Evolutionary conservation across 2,113 vertebrate genomes (phyloP).

Genomic region (Antigone vipio): DNA sequence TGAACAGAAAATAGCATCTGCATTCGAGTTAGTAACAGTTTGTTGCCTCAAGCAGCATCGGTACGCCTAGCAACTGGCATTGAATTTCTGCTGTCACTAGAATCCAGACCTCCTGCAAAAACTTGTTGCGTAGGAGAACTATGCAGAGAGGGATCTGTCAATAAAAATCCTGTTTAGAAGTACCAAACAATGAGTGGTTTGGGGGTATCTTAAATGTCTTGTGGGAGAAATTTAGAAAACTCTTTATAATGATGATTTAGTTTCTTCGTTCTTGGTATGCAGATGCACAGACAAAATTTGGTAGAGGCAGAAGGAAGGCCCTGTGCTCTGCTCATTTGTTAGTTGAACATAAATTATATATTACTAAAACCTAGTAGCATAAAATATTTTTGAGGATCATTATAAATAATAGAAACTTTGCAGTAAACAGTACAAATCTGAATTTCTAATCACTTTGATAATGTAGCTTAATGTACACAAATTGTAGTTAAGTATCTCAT

Average conservation of each 20-base stretch:
- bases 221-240: background rate
- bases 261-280: background rate
- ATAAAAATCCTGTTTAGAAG: background rate
- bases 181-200: background rate
- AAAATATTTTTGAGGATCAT: background rate
- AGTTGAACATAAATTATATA: background rate
- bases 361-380: background rate
- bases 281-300: background rate
- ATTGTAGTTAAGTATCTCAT: background rate
- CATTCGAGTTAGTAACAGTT: fast-evolving
- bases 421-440: background rate
- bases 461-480: background rate
- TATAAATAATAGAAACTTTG: background rate
- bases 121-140: background rate
- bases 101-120: background rate
- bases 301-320: background rate
- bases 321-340: background rate
- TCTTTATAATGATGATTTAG: background rate
- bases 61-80: fast-evolving
- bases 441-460: background rate
- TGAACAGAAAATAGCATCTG: background rate
- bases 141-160: background rate
- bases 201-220: background rate
- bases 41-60: background rate
- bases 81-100: background rate